Base-by-base conservation (phyloP, 2,888 invertebrate species). In the Chrysolina oricalcia region DNA sequence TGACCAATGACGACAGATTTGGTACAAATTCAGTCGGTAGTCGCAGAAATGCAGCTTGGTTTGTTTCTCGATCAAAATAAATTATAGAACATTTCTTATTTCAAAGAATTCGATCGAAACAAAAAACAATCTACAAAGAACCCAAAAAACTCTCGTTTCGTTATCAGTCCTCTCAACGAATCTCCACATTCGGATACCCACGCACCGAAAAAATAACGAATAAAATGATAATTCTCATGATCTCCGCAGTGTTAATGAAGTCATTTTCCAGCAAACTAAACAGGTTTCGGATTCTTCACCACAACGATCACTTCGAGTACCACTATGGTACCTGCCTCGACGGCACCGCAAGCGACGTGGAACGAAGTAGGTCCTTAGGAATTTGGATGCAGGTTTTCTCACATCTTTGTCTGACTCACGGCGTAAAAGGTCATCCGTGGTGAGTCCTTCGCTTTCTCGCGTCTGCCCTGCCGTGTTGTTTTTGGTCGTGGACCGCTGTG, bases 301-400 rank as follows among this genome's bases (percentile, higher is more conserved):
- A 23, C 59, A 59, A n/a, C 23, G 59, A 59, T 40, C 64, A 66
- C 70, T 65, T 63, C 56, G 48, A 67, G 68, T 65, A 43, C 41
- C 48, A 64, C 69, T 13, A n/a, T 15, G 27, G 70, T 63, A 43
- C 68, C 59, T 40, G 68, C n/a, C n/a, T 11, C n/a, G 35, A 13
- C n/a, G 9, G 13, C 2, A 71, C 13, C 53, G 17, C 75, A 68
- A 75, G 75, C 46, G 21, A 68, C 19, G 11, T 53, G 19, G 75
- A 67, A 35, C 53, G 68, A 68, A 56, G 68, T 68, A 83, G 85
- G 84, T 83, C 85, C 85, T 82, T 78, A 83, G 86, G 87, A 87
- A 87, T 87, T 87, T 86, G 83, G 86, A 84, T 83, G 85, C 85
- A 83, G 84, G 84, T 86, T 86, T 83, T 84, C 84, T 84, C 84